Evolutionary conservation across 1,140 invertebrate genomes (phyloP).

Genomic region (Apis florea): DNA sequence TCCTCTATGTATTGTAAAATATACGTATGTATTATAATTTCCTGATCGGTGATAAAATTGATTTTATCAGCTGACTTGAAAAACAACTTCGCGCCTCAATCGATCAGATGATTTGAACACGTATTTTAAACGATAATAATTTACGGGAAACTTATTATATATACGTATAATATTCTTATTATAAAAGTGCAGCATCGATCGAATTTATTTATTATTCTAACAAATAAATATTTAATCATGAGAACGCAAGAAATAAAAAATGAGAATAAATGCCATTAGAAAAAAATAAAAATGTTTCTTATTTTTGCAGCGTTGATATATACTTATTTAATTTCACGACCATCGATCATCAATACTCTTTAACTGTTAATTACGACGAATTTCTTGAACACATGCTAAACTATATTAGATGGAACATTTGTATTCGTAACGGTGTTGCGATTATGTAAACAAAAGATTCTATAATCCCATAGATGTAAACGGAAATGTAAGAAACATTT

Average conservation of each 20-base stretch:
- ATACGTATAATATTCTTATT: neutral
- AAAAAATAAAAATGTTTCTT: neutral
- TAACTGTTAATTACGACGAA: neutral
- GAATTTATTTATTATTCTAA: neutral
- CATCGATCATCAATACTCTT: neutral
- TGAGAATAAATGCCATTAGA: neutral
- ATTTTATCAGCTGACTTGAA: neutral
- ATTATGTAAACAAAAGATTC: slow-evolving; percentile 10
- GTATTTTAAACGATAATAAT: neutral
- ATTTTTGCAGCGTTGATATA: slow-evolving; percentile 20
- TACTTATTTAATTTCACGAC: neutral
- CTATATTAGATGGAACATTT: neutral
- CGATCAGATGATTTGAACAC: neutral
- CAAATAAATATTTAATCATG: neutral
- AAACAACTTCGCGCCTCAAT: neutral
- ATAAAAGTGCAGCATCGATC: slow-evolving; percentile 34
- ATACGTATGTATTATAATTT: too few species aligned
- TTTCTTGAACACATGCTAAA: neutral
- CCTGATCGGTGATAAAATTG: neutral
- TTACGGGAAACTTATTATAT: neutral
- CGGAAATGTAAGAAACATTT: neutral
- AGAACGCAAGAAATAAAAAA: neutral
- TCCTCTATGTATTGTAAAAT: too few species aligned
- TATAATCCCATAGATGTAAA: neutral
- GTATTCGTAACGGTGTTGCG: neutral